These are phyloP conservation scores for Catostylus mosaicus DNA, from an alignment of 30 jellyfish, hydroid and myxozoan species.

Conservation along the genomic window DNA sequence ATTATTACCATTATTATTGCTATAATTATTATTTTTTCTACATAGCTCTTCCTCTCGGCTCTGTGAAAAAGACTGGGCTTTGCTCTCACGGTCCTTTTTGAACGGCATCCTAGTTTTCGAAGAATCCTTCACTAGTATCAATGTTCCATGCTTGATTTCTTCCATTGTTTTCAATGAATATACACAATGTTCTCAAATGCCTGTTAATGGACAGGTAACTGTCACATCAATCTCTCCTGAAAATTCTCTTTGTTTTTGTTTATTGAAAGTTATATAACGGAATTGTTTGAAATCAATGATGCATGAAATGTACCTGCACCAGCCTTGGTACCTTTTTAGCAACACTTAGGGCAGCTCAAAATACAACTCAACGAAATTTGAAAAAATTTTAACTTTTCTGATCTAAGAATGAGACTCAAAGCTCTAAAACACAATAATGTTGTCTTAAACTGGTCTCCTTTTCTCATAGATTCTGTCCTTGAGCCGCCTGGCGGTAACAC, in stretches of 20 bases:
- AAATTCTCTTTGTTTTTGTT: conserved; percentile 2
- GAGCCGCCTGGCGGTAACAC: not conserved
- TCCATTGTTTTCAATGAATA: not conserved
- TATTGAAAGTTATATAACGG: not conserved
- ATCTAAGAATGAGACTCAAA: too few relatives aligned
- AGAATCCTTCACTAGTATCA: too few relatives aligned
- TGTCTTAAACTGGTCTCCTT: too few relatives aligned
- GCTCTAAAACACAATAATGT: too few relatives aligned
- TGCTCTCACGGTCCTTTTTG: too few relatives aligned
- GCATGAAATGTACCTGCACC: conserved; percentile 50
- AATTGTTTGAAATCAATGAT: conserved; percentile 8
- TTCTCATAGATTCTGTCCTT: too few relatives aligned
- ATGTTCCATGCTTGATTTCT: not conserved
- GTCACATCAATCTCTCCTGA: not conserved
- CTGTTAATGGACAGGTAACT: not conserved
- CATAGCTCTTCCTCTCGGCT: too few relatives aligned
- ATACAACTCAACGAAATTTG: not conserved
- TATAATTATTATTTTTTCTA: too few relatives aligned
- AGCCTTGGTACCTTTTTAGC: not conserved
- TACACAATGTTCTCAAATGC: not conserved
- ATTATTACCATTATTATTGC: too few relatives aligned
- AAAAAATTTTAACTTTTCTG: not conserved
- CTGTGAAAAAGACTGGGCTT: too few relatives aligned
- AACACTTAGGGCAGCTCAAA: not conserved
- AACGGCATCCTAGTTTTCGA: too few relatives aligned